Conservation (phyloP, 1,140 invertebrate species). For the Tetramorium parvispinum region DNA sequence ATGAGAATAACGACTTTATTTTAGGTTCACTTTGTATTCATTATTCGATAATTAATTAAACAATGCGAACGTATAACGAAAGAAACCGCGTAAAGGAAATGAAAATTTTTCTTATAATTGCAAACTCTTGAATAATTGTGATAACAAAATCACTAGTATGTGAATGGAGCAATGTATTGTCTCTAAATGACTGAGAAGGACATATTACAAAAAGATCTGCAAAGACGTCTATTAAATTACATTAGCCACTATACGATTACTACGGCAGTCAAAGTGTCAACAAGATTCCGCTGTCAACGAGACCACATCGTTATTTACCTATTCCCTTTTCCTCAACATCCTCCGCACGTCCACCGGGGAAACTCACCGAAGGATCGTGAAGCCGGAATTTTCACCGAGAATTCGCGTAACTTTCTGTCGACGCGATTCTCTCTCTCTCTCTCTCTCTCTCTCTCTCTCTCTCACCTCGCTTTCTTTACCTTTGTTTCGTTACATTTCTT, state of each 20-base stretch:
- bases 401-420: background rate
- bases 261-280: background rate
- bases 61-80: background rate
- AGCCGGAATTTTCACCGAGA: constrained; percentile 13
- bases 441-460: no score
- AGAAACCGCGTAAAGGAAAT: background rate
- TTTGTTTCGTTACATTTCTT: background rate
- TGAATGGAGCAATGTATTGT: no score
- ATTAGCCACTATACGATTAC: background rate
- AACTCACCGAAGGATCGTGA: background rate
- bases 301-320: constrained; percentile 6
- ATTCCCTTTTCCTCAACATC: background rate
- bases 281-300: background rate
- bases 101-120: background rate
- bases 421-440: background rate
- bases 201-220: background rate
- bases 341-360: background rate
- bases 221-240: background rate
- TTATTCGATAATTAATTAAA: background rate
- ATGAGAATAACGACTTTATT: background rate
- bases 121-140: background rate
- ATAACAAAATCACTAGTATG: background rate
- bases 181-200: no score
- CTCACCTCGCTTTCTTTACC: no score
- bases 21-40: background rate